Percentiles rank a stretch among this genome's conserved stretches.
Evolutionary conservation across 2,888 invertebrate genomes (phyloP).

Genomic region (Petrophora chlorosata): DNA sequence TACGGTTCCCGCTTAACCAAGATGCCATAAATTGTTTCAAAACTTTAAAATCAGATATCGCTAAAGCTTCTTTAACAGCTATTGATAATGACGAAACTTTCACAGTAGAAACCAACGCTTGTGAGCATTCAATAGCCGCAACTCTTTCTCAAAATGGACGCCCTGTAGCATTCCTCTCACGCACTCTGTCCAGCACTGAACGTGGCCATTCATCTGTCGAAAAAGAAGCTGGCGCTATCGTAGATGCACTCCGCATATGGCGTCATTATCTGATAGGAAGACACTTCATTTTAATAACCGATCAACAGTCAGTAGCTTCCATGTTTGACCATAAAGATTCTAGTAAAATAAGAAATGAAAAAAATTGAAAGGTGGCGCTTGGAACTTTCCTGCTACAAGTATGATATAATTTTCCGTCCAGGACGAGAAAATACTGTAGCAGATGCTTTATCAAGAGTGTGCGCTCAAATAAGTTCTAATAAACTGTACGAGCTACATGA

Average conservation of each 20-base stretch:
- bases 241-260: not conserved
- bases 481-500: too few species aligned
- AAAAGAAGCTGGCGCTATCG: not conserved
- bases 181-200: not conserved
- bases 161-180: too few species aligned
- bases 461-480: not conserved
- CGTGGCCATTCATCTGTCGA: not conserved
- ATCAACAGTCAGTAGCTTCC: too few species aligned
- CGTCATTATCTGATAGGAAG: not conserved
- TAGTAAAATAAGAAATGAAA: too few species aligned
- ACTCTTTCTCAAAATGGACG: not conserved
- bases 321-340: too few species aligned
- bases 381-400: too few species aligned
- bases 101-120: not conserved
- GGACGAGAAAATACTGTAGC: not conserved
- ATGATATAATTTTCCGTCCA: not conserved
- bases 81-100: not conserved
- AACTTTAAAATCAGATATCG: not conserved
- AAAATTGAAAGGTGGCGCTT: too few species aligned
- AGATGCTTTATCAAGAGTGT: not conserved
- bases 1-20: not conserved
- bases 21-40: not conserved
- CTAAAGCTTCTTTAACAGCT: too few species aligned
- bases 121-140: not conserved
- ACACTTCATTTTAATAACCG: slow-evolving; percentile 19